These are phyloP conservation scores for Cacoxenus indagator DNA, from an alignment of 2,888 invertebrate species.

Conservation along the genomic window DNA sequence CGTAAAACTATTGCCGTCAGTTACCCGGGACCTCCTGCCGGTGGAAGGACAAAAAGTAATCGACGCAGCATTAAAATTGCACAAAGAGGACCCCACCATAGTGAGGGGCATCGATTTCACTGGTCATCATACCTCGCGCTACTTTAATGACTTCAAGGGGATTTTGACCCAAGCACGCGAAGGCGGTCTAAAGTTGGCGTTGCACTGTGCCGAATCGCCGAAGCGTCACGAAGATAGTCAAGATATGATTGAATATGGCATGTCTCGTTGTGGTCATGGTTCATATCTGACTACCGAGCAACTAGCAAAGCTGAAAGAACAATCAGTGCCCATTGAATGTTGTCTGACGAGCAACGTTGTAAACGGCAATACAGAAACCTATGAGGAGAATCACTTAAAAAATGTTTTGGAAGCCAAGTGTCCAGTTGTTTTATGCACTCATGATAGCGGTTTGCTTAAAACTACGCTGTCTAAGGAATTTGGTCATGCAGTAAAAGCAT, in stretches of 20 bases:
- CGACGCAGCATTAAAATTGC: slow-evolving; percentile 76
- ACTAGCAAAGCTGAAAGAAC: slow-evolving; percentile 43
- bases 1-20: slow-evolving; percentile 81
- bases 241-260: slow-evolving; percentile 78
- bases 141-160: slow-evolving; percentile 75
- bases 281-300: slow-evolving; percentile 74
- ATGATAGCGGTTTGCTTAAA: slow-evolving; percentile 88
- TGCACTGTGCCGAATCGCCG: slow-evolving; percentile 90
- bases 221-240: slow-evolving; percentile 77
- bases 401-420: slow-evolving; percentile 75
- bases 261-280: slow-evolving; percentile 89
- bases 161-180: slow-evolving; percentile 76
- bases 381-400: slow-evolving; percentile 82
- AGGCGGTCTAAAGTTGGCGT: slow-evolving; percentile 77
- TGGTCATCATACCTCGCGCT: slow-evolving; percentile 80
- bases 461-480: slow-evolving; percentile 84
- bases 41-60: slow-evolving; percentile 77
- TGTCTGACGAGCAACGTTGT: slow-evolving; percentile 89
- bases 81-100: slow-evolving; percentile 74
- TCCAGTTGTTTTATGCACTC: slow-evolving; percentile 82
- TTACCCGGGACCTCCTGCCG: slow-evolving; percentile 79
- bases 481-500: slow-evolving; percentile 75
- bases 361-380: slow-evolving; percentile 77
- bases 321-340: slow-evolving; percentile 76
- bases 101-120: slow-evolving; percentile 86